Evolutionary conservation across 2,888 invertebrate genomes (phyloP), one percentile per base, ranked within the genome.

Genomic region (Deroplatys truncata): DNA sequence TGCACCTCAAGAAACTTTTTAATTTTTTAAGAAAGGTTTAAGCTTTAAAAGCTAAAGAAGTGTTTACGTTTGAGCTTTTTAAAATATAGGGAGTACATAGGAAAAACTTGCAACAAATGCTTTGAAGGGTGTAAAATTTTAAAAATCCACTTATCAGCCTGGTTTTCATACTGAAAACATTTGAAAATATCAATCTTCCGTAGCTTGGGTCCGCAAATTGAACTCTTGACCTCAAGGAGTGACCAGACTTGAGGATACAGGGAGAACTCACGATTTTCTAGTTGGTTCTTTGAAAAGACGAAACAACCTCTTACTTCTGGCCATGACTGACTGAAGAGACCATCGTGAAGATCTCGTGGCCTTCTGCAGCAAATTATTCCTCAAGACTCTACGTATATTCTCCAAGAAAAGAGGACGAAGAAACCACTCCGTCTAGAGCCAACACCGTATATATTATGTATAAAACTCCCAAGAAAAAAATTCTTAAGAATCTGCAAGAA

Each of bases 401-500:
- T 16, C 56, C 56, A 72, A 72, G 56, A 72, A 72, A 72, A 4
- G 56, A 72, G 56, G 56, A 72, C 5, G 56, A 72, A 72, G 72
- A 86, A 82, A 82, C 86, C 29, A 72, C 87, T 82, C 82, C 35
- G 83, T 83, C 82, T 31, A 83, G 83, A 35, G 83, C 87, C 35
- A 87, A n/a, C 87, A 83, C 43, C 28, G 82, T 87, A 87, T 83
- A 82, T 87, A 87, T 87, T 87, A 87, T 43, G 87, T 87, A 82
- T 87, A 85, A 49, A 85, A 49, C 43, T 43, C 56, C 85, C 85
- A 49, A 28, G 85, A 85, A 85, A 72, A 56, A 72, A 85, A 85
- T 85, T 85, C 85, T 85, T 85, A 83, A 87, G 83, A 87, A 87
- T 87, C 83, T 87, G 87, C 87, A 87, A 87, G 87, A 87, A 87